Percentiles rank a stretch among this genome's conserved stretches.
phyloP scores from a whole-genome alignment of 2,113 vertebrate species.

The Scomber japonicus region DNA sequence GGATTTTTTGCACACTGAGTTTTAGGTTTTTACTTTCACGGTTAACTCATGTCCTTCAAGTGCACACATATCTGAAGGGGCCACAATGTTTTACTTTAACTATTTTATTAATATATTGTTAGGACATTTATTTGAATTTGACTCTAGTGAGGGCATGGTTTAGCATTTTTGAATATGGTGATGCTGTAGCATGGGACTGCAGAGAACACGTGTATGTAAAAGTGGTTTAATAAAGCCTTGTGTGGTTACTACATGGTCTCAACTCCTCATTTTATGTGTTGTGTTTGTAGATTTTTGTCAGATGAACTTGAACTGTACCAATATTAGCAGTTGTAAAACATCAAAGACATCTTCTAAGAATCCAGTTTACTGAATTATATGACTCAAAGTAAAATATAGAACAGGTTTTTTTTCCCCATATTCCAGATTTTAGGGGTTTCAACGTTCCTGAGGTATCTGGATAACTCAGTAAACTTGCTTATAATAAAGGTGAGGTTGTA shows the following conservation, averaged over 20 bases:
- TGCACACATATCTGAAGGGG: slow-evolving; percentile 48
- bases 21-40: background rate
- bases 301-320: no score
- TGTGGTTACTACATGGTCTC: slow-evolving; percentile 33
- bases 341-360: background rate
- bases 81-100: slow-evolving; percentile 3
- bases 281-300: background rate
- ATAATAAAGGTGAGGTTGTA: no score
- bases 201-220: slow-evolving; percentile 63
- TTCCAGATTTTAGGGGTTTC: no score
- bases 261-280: background rate
- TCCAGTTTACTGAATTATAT: no score
- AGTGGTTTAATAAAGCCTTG: slow-evolving; percentile 71
- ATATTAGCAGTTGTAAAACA: no score
- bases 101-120: slow-evolving; percentile 30
- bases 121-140: background rate
- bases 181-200: slow-evolving; percentile 70
- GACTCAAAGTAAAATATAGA: no score
- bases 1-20: slow-evolving; percentile 50
- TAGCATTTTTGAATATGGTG: slow-evolving; percentile 52
- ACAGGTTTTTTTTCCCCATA: no score
- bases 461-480: background rate
- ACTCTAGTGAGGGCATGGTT: slow-evolving; percentile 53
- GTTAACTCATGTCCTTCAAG: slow-evolving; percentile 46
- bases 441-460: background rate